A percentile compares a stretch with the other conserved stretches of the same genome.
Evolutionary conservation across 2,797 vertebrate species (phyloP).

Genomic region (Lycodopsis pacificus): DNA sequence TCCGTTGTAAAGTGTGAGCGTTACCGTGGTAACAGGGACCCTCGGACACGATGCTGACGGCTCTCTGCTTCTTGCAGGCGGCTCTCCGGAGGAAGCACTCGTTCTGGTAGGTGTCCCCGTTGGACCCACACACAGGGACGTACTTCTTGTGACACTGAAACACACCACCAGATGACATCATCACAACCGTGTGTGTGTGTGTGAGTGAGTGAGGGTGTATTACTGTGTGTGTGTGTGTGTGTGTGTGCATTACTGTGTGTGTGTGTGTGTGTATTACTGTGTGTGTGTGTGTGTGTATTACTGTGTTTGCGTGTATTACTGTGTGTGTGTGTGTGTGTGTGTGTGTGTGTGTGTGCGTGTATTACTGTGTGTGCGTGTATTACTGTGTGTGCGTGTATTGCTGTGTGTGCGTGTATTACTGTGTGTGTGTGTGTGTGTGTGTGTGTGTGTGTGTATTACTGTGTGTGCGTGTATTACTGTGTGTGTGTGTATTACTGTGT

Average conservation of each 20-base stretch:
- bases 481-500: background rate
- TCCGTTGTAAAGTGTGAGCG: conserved; percentile 40
- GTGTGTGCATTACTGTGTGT: background rate
- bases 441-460: background rate
- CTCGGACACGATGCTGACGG: conserved; percentile 87
- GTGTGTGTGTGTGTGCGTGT: background rate
- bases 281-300: background rate
- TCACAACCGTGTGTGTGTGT: background rate
- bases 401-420: background rate
- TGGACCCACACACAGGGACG: conserved; percentile 94
- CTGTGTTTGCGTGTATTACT: background rate
- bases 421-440: background rate
- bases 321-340: background rate
- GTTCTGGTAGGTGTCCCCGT: conserved; percentile 98
- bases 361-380: background rate
- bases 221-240: background rate
- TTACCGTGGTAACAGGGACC: conserved; percentile 94
- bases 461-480: background rate
- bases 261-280: background rate
- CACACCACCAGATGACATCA: too few species aligned
- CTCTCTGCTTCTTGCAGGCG: conserved; percentile 94
- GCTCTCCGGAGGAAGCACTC: conserved; percentile 95
- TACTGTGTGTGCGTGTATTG: background rate
- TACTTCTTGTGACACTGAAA: conserved; percentile 94
- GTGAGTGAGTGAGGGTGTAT: background rate